Evolutionary conservation across 2,797 vertebrate genomes (phyloP).

Genomic region (Sparidentex hasta): DNA sequence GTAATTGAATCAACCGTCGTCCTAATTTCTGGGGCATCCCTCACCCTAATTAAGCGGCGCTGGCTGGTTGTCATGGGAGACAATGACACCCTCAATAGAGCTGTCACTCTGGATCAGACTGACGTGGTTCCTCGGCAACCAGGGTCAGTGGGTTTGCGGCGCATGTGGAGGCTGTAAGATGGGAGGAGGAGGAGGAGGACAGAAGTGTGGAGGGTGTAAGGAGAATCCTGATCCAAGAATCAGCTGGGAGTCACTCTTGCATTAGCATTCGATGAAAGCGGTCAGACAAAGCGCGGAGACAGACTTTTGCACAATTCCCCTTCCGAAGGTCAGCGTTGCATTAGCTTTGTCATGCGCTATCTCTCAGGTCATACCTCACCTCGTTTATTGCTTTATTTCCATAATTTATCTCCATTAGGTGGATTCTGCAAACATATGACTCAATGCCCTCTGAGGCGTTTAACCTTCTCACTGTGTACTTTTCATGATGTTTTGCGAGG

Average conservation of each 20-base stretch:
- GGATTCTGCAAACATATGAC: slow-evolving; percentile 67
- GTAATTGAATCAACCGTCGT: slow-evolving; percentile 78
- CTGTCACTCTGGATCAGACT: slow-evolving; percentile 77
- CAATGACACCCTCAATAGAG: slow-evolving; percentile 74
- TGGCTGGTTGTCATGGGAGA: slow-evolving; percentile 69
- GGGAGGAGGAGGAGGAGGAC: slow-evolving; percentile 41
- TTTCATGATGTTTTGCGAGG: slow-evolving; percentile 33
- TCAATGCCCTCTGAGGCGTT: slow-evolving; percentile 64
- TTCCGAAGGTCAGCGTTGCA: slow-evolving; percentile 47
- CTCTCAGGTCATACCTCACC: slow-evolving; percentile 24
- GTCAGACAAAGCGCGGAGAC: slow-evolving; percentile 36
- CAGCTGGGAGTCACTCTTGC: slow-evolving; percentile 43
- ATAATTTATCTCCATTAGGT: slow-evolving; percentile 63
- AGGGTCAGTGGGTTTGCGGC: slow-evolving; percentile 73
- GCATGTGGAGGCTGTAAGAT: slow-evolving; percentile 48
- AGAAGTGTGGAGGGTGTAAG: slow-evolving; percentile 45
- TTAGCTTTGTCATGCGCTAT: slow-evolving; percentile 32
- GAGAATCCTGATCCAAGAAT: slow-evolving; percentile 48
- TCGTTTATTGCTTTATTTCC: slow-evolving; percentile 50
- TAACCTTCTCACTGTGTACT: slow-evolving; percentile 61
- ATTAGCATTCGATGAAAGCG: slow-evolving; percentile 51
- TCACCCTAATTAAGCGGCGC: slow-evolving; percentile 70
- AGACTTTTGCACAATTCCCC: slow-evolving; percentile 40
- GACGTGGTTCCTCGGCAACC: slow-evolving; percentile 66
- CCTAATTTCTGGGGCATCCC: slow-evolving; percentile 74